Evolutionary conservation across 2,113 vertebrate species (phyloP), one percentile per base, ranked within the genome.

Genomic region (Protomyctophum bolini): DNA sequence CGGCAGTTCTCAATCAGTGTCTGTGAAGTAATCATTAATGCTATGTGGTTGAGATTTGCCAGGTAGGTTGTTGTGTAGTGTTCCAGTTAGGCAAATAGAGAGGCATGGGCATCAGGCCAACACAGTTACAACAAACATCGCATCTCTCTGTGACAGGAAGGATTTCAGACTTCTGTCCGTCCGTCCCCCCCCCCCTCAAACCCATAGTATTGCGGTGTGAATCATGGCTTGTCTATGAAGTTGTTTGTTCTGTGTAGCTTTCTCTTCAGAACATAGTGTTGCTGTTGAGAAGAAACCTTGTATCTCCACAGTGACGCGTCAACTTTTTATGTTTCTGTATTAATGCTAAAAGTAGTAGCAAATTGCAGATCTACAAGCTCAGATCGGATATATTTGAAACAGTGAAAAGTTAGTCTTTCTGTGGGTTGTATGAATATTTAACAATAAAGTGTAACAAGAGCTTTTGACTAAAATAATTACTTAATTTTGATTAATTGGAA

Each of bases 181-280:
- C 5, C 5, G n/a, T n/a, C 5, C 5, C 33, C 33, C 33, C 5
- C 5, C 33, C 5, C 33, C 33, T 41, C 33, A 41, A 70, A 50
- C 66, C 72, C 70, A 52, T 72, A 56, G n/a, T 65, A 8, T 41
- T 64, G n/a, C 63, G 50, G 66, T 66, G n/a, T 60, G 14, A 72
- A 11, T 64, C 58, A 21, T 10, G 28, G 21, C 21, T 21, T 21
- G 21, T 21, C 21, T 21, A 21, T 21, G 21, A 21, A 21, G 21
- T 29, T 46, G 47, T 9, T 21, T 2, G 10, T 50, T 64, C 14
- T 14, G 61, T 58, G 14, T 6, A 63, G 47, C 9, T 21, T 63
- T 48, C 33, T 41, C 8, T 41, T 29, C 58, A 59, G 10, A 7
- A 59, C 29, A 3, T 59, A 59, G 28, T 3, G 7, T 33, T 41